Percentiles rank a stretch among this genome's conserved stretches.
Conservation (phyloP, 1,140 invertebrate genomes). For the Pomacea maculata region DNA sequence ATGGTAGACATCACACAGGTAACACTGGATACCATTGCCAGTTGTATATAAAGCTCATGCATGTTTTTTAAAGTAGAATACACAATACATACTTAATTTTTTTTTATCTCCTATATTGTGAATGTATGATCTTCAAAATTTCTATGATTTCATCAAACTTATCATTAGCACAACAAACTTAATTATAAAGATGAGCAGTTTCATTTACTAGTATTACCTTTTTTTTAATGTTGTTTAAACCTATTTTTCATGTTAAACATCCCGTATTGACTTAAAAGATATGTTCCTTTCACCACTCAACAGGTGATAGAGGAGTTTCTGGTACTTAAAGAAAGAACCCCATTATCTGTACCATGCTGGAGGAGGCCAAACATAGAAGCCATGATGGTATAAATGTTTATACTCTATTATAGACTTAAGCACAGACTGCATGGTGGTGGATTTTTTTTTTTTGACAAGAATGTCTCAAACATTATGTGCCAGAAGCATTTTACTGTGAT, state of each 20-base stretch:
- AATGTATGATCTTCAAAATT: neutral
- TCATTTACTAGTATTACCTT: neutral
- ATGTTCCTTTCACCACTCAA: constrained; percentile 55
- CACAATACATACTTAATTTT: neutral
- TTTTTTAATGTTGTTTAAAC: neutral
- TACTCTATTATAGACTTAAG: neutral
- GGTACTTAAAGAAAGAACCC: constrained; percentile 13
- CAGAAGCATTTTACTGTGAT: no score
- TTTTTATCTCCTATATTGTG: neutral
- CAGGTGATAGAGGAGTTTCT: constrained; percentile 31
- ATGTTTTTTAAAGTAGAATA: neutral
- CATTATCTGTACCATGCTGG: constrained; percentile 37
- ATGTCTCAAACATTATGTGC: no score
- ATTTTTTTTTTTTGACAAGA: no score
- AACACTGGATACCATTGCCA: neutral
- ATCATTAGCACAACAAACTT: neutral
- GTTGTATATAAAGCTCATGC: neutral
- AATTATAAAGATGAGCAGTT: neutral
- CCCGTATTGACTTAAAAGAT: constrained; percentile 56
- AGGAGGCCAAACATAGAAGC: constrained; percentile 29
- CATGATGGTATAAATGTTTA: constrained; percentile 38
- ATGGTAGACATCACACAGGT: neutral
- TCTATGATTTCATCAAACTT: no score
- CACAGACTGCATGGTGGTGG: no score
- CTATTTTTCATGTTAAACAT: no score